Percentiles rank a stretch among this genome's conserved stretches.
phyloP scores from a whole-genome alignment of 2,113 vertebrate genomes.

The Rhynchopsitta pachyrhyncha region DNA sequence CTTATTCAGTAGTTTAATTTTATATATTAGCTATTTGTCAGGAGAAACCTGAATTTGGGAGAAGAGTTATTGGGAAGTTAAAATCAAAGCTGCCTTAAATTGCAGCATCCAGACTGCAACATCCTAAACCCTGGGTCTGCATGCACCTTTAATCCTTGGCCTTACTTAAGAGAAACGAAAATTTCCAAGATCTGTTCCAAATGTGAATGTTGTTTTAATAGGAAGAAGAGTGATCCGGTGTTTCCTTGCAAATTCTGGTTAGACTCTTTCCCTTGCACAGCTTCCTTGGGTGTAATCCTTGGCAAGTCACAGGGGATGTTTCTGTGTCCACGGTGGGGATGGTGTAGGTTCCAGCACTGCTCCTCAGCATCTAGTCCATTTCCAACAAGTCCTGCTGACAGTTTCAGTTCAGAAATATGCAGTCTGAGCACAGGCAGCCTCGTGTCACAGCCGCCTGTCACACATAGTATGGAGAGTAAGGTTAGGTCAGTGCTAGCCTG shows the following conservation, averaged over 20 bases:
- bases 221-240: background rate
- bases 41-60: background rate
- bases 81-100: background rate
- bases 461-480: accelerated
- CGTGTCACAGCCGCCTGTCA: accelerated
- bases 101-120: background rate
- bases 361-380: background rate
- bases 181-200: background rate
- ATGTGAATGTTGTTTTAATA: background rate
- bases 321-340: background rate
- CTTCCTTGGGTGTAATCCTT: background rate
- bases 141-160: background rate
- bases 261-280: background rate
- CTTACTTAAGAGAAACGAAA: background rate
- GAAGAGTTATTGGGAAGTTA: background rate
- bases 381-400: background rate
- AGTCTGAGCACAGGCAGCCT: background rate
- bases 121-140: background rate
- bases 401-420: background rate
- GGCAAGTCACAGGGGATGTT: background rate
- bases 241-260: background rate
- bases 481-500: background rate
- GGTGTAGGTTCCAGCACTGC: background rate
- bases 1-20: background rate
- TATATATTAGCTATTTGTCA: background rate